These are phyloP conservation scores for Oreochromis niloticus DNA, from an alignment of 2,113 vertebrate genomes.

Conservation along the genomic window DNA sequence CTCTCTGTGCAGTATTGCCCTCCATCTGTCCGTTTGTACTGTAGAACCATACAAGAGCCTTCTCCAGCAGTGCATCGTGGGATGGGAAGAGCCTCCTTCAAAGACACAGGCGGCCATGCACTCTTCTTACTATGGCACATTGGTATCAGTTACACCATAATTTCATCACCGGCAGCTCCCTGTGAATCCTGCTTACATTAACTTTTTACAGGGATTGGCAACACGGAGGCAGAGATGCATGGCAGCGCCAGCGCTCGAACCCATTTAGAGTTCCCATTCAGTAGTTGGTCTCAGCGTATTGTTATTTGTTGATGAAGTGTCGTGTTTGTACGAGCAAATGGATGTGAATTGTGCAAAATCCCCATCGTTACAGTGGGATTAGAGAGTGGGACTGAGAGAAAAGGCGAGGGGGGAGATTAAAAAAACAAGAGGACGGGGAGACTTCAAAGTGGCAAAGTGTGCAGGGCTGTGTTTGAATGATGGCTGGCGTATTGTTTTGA, in stretches of 20 bases:
- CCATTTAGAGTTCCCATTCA: conserved; percentile 39
- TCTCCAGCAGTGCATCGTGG: conserved; percentile 56
- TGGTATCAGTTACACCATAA: conserved; percentile 80
- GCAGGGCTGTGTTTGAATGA: conserved; percentile 51
- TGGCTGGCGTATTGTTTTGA: conserved; percentile 62
- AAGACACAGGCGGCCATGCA: conserved; percentile 56
- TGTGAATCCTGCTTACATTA: conserved; percentile 77
- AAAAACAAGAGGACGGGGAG: conserved; percentile 40
- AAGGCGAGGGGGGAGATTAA: conserved; percentile 22
- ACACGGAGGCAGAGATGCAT: conserved; percentile 63
- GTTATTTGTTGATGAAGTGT: conserved; percentile 54
- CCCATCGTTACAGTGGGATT: conserved; percentile 44
- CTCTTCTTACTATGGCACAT: conserved; percentile 65
- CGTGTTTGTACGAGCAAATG: conserved; percentile 41
- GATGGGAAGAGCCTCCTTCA: conserved; percentile 63
- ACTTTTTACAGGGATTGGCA: conserved; percentile 78
- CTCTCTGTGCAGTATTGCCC: conserved; percentile 58
- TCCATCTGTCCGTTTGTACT: conserved; percentile 57
- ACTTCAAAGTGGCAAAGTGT: conserved; percentile 53
- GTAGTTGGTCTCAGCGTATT: conserved; percentile 25
- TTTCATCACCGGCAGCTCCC: conserved; percentile 79
- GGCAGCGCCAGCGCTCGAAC: conserved; percentile 45
- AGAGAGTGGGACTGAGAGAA: neutral
- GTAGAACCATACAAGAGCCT: conserved; percentile 43
- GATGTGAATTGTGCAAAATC: conserved; percentile 30